Conservation (phyloP, 2,797 vertebrate species). For the Capromys pilorides region DNA sequence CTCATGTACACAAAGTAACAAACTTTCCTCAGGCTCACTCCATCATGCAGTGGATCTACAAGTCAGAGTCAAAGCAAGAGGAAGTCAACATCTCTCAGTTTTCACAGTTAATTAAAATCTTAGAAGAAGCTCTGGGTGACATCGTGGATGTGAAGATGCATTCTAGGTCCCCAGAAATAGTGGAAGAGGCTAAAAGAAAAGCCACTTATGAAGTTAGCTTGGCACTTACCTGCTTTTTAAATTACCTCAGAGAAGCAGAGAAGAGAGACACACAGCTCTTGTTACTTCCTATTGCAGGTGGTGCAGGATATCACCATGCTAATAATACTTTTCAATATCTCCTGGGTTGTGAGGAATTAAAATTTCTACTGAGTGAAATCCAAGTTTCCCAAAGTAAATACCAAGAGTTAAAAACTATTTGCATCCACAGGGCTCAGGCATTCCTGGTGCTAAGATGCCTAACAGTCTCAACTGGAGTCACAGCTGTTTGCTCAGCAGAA, state of each 20-base stretch:
- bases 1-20: conserved; percentile 71
- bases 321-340: conserved; percentile 72
- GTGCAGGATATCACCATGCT: conserved; percentile 73
- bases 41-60: no score
- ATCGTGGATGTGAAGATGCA: conserved; percentile 26
- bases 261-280: conserved; percentile 75
- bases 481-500: conserved; percentile 39
- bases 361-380: conserved; percentile 75
- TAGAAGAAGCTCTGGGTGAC: conserved; percentile 61
- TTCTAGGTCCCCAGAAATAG: rapidly evolving
- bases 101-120: conserved; percentile 59
- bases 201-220: conserved; percentile 54
- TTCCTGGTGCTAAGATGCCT: conserved; percentile 79
- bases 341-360: conserved; percentile 77
- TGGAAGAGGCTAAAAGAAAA: conserved; percentile 64
- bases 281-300: conserved; percentile 74
- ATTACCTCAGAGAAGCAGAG: conserved; percentile 50
- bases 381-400: conserved; percentile 55
- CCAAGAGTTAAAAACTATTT: conserved; percentile 72
- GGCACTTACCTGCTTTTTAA: conserved; percentile 69
- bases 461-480: conserved; percentile 32
- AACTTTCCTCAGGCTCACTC: conserved; percentile 75
- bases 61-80: no score
- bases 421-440: conserved; percentile 73
- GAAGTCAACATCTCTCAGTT: conserved; percentile 22